phyloP scores from a whole-genome alignment of 2,888 invertebrate genomes.

The Strigamia transsilvanica region DNA sequence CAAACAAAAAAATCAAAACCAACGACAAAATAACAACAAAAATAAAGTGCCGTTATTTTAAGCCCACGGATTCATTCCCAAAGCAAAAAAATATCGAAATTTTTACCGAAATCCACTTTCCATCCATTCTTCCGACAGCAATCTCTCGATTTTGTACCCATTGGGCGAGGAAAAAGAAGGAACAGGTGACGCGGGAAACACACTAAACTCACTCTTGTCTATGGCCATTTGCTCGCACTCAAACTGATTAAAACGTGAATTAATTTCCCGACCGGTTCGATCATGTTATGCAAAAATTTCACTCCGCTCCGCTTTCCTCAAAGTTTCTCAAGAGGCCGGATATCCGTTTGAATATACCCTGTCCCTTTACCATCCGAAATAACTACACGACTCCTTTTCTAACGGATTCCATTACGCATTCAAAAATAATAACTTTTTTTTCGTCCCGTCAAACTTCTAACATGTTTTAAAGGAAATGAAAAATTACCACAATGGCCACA shows the following conservation, averaged over 20 bases:
- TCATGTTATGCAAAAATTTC: background rate
- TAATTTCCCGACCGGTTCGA: background rate
- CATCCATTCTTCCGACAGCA: conserved; percentile 55
- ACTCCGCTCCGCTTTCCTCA: background rate
- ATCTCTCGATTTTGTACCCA: background rate
- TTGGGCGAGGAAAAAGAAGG: background rate
- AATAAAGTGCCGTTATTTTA: background rate
- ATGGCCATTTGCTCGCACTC: conserved; percentile 52
- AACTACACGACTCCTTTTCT: background rate
- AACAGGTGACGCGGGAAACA: conserved; percentile 52
- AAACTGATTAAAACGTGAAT: conserved; percentile 3
- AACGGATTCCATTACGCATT: background rate
- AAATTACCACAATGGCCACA: background rate
- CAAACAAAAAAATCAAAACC: background rate
- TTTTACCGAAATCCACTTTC: conserved; percentile 54
- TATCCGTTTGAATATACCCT: background rate
- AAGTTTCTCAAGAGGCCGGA: background rate
- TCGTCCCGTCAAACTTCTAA: background rate
- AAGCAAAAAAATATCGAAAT: background rate
- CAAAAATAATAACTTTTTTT: conserved; percentile 5
- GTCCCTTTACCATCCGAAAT: background rate
- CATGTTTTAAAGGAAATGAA: background rate
- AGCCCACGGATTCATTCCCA: background rate
- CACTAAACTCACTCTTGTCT: conserved; percentile 55
- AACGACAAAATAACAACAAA: background rate